These are phyloP conservation scores for Clarias laeviceps DNA, from an alignment of 2,797 vertebrate genomes.

Conservation along the genomic window DNA sequence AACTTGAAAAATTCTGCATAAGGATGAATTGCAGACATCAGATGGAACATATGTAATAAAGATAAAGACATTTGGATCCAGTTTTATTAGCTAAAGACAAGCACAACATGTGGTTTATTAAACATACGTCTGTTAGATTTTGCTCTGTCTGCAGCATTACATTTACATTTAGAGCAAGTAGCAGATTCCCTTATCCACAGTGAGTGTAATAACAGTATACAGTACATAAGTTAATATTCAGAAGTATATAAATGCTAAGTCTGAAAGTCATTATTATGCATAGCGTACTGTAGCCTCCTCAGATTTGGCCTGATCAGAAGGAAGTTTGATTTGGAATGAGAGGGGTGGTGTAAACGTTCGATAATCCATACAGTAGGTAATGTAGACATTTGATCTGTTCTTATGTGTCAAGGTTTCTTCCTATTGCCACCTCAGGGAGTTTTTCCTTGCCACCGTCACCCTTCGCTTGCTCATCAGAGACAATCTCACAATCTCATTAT, in stretches of 20 bases:
- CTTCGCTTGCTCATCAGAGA: too few species aligned
- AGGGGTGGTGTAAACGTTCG: too few species aligned
- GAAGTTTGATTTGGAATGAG: too few species aligned
- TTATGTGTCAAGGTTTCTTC: too few species aligned
- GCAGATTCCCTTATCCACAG: not conserved
- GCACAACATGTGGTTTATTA: not conserved
- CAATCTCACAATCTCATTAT: too few species aligned
- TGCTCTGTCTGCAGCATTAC: not conserved
- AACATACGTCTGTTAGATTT: not conserved
- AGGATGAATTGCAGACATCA: not conserved
- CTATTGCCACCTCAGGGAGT: too few species aligned
- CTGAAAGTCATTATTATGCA: too few species aligned
- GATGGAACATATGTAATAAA: not conserved
- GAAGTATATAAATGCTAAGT: not conserved
- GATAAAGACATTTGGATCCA: not conserved
- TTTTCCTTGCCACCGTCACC: too few species aligned
- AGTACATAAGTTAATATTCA: not conserved
- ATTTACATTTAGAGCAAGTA: not conserved
- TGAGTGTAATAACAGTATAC: not conserved
- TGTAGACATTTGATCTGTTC: too few species aligned
- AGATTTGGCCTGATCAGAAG: too few species aligned
- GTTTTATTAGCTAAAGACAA: not conserved
- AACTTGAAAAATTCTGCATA: not conserved
- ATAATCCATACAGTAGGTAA: too few species aligned
- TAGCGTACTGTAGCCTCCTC: too few species aligned